Evolutionary conservation across 2,888 invertebrate species (phyloP).

Genomic region (Fragum whitleyi): DNA sequence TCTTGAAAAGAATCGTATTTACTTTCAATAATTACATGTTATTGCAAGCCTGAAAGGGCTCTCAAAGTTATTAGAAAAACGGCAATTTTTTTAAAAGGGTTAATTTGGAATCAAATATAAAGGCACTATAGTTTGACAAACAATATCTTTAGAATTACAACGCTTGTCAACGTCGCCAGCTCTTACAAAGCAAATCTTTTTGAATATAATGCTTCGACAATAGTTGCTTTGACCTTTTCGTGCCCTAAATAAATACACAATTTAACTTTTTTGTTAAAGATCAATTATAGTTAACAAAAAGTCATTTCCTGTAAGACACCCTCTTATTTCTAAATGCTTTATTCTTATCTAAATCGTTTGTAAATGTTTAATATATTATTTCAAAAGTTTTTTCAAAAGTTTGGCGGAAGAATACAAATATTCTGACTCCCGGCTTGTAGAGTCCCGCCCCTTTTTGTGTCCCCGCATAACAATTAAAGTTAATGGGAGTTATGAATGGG

Average conservation of each 20-base stretch:
- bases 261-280: conserved; percentile 24
- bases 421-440: conserved; percentile 16
- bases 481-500: conserved; percentile 1
- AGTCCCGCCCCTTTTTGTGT: conserved; percentile 16
- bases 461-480: neutral
- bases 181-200: conserved; percentile 13
- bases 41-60: too few relatives aligned
- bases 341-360: conserved; percentile 5
- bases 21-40: too few relatives aligned
- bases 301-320: conserved; percentile 25
- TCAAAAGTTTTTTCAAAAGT: conserved; percentile 14
- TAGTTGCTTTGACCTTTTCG: conserved; percentile 34
- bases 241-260: conserved; percentile 46
- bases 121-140: conserved; percentile 4
- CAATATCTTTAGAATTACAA: conserved; percentile 17
- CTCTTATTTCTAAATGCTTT: conserved; percentile 26
- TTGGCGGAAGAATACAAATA: conserved; percentile 12
- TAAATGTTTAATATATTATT: conserved; percentile 22
- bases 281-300: conserved; percentile 29
- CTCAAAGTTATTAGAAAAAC: too few relatives aligned
- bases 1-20: too few relatives aligned
- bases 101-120: neutral
- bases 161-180: conserved; percentile 24
- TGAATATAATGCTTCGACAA: neutral
- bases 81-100: neutral